Base-by-base conservation (phyloP, 1,140 invertebrate species). In the Bombyx mandarina region DNA sequence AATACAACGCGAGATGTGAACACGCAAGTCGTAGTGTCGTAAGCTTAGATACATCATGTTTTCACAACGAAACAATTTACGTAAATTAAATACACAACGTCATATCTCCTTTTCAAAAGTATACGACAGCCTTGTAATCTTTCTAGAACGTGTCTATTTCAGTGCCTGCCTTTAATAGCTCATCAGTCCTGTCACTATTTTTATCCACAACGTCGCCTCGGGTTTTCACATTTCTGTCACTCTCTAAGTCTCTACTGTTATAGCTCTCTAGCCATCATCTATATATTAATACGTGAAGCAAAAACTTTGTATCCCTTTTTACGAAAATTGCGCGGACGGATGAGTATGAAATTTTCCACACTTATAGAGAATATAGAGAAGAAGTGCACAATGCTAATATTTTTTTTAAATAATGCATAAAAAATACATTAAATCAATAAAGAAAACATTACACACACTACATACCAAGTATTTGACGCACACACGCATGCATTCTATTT, bases 31-130 rank as follows among this genome's bases (percentile, higher is more conserved):
- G 56, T 55, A 60, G 63, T 57, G 62, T 60, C 63, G 55, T 64
- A 53, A 35, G 12, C 35, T 42, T 58, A 58, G 54, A 67, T 64
- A 61, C 74, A 66, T 77, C 69, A 67, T 65, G 62, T 68, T 75
- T 77, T 73, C 66, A 60, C 67, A 69, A 65, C 63, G 61, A 75
- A 71, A 82, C 83, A 83, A 86, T 84, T 86, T 82, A 84, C 84
- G 81, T 78, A 83, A 83, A 86, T 79, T 77, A 79, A 79, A 84
- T 83, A 78, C 76, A 76, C 81, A 83, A 82, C 80, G 80, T 73
- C 73, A 69, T 63, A 71, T 77, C 78, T 78, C 73, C 71, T 73
- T 80, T 66, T 63, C 66, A 73, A 59, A 60, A 64, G 68, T 73
- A 52, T 63, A 58, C 67, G 26, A 35, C 26, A 35, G 62, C 57